Evolutionary conservation across 2,797 vertebrate species (phyloP).

Genomic region (Scolopax rusticola): DNA sequence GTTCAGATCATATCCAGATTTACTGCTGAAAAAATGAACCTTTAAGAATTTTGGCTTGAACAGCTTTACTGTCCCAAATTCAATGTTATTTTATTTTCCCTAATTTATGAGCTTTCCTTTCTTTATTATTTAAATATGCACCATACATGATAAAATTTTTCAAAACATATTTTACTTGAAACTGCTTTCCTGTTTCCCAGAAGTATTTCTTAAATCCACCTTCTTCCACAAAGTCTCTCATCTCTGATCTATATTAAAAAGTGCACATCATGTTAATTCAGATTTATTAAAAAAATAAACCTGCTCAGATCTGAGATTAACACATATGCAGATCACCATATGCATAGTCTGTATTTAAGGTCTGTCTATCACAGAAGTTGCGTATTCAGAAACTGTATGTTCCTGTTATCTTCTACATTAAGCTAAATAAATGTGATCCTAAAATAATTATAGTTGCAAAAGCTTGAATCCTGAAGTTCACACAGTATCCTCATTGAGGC

Average conservation of each 20-base stretch:
- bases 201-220: neutral
- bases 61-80: neutral
- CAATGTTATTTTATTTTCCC: neutral
- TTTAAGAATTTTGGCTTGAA: neutral
- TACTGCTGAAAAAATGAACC: neutral
- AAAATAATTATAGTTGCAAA: constrained; percentile 22
- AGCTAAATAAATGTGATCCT: neutral
- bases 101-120: neutral
- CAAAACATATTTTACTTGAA: neutral
- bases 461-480: neutral
- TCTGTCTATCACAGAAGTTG: neutral
- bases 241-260: constrained; percentile 10
- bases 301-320: neutral
- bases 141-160: neutral
- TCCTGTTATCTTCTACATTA: neutral
- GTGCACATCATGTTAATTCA: neutral
- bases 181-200: neutral
- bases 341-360: neutral
- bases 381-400: neutral
- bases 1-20: neutral
- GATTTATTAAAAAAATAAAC: neutral
- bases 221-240: neutral
- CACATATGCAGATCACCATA: neutral
- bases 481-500: neutral
- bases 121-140: neutral